Base-by-base conservation (phyloP, 2,797 vertebrate species). In the Tinamus major region DNA sequence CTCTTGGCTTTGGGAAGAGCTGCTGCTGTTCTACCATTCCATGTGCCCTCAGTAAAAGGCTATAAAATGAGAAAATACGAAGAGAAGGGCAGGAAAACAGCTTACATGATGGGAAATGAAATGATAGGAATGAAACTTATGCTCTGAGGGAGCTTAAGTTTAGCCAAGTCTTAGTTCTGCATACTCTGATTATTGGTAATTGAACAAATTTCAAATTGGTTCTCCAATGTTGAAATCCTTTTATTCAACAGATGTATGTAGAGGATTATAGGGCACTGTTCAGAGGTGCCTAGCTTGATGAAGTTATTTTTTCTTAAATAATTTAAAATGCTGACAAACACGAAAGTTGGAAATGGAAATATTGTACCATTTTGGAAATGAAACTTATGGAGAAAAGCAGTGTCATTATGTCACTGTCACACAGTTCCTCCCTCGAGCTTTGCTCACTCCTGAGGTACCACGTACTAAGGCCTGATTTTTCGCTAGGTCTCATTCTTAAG, bases 201-300 rank as follows among this genome's bases (percentile, higher is more conserved):
- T 78, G 24, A 56, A 31, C 27, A 48, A 16, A 77, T 58, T 78
- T 88, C 56, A 37, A 17, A 65, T 33, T 63, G 53, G 13, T 49
- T 92, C 13, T 79, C 14, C 13, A 64, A 58, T 84, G 21, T 6
- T 26, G 6, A 13, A 75, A 4, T 68, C 78, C 8, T 56, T 90
- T 41, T 10, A 19, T 9, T 63, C 0, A 0, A 3, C 7, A 20
- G 3, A 49, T 39, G 78, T 74, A 71, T 75, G 20, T 23, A 20
- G 23, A 67, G 12, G 5, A 1, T 51, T 63, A n/a, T 37, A 35
- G 70, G 55, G 41, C 67, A 23, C 35, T 49, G 4, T 46, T 10
- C 24, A 35, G 48, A 61, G n/a, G 31, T 71, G 3, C 29, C 21
- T 53, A 33, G 10, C 41, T 65, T 80, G 65, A 26, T 19, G n/a